phyloP scores from a whole-genome alignment of 1,140 invertebrate genomes.

The Formica exsecta region DNA sequence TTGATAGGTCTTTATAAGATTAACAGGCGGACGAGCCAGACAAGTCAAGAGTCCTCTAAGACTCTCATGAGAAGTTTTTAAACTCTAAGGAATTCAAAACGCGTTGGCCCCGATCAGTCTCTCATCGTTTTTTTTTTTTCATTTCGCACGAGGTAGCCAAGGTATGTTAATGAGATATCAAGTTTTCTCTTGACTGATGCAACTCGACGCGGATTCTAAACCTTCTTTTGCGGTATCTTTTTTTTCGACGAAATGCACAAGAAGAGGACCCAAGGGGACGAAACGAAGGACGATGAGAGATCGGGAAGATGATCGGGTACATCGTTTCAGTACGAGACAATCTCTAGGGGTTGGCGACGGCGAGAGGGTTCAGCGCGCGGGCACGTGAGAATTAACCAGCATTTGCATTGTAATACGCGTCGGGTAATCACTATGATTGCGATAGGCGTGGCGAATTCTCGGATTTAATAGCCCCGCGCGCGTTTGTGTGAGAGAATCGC shows the following conservation, averaged over 20 bases:
- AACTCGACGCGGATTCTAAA: constrained; percentile 21
- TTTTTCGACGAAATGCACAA: background rate
- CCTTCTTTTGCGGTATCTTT: constrained; percentile 14
- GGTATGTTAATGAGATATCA: constrained; percentile 36
- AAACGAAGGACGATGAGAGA: constrained; percentile 14
- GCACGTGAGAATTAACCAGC: constrained; percentile 75
- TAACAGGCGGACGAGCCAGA: background rate
- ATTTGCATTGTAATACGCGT: constrained; percentile 81
- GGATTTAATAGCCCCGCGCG: constrained; percentile 75
- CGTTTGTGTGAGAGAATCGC: constrained; percentile 10
- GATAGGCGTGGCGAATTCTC: constrained; percentile 77
- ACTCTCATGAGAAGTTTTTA: background rate
- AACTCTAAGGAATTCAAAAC: constrained; percentile 35
- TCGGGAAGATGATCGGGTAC: background rate
- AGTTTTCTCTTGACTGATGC: background rate
- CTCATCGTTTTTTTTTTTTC: background rate
- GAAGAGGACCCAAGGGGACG: constrained; percentile 2
- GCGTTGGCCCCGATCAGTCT: constrained; percentile 29
- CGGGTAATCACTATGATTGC: constrained; percentile 80
- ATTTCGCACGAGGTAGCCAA: background rate
- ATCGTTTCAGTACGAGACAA: constrained; percentile 58
- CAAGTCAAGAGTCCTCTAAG: background rate
- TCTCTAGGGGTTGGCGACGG: background rate
- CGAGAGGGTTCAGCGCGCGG: constrained; percentile 25
- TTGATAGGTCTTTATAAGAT: constrained; percentile 10